Evolutionary conservation across 2,888 invertebrate species (phyloP), one percentile per base, ranked within the genome.

Genomic region (Heliothis peltigera): DNA sequence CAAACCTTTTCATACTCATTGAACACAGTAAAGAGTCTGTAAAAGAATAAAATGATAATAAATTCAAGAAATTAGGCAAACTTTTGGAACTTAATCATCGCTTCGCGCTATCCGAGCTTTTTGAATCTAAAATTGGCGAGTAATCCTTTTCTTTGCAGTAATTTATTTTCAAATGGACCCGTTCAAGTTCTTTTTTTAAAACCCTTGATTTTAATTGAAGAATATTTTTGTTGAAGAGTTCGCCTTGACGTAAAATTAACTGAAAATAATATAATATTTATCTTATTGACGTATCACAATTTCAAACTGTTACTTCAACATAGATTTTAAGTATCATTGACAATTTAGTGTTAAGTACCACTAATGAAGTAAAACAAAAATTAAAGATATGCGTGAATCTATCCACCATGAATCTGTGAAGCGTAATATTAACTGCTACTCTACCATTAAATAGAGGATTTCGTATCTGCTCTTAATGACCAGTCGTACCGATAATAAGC

Each of bases 401-500:
- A 25, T 22, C 43, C 21, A 2, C 22, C 5, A 47, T 49, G 52
- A 75, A 63, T 70, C 59, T 65, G 62, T 70, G 66, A 55, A 70
- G 64, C 56, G 64, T 69, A 75, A 72, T 81, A 81, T 81, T 73
- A 65, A 75, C 48, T 69, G 70, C 68, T 79, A 78, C 75, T 70
- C 66, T 49, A 64, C 52, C 79, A 75, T 71, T 77, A 79, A 75
- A 64, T 79, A 72, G 61, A 71, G 75, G 75, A 83, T 81, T 82
- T 84, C 77, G 77, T 86, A 84, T 81, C 84, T 84, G 80, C 68
- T 75, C 85, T 70, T 87, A 89, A 89, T 86, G 86, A 84, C 82
- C 83, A 79, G 78, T 83, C 71, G 76, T 73, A 71, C 83, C 82
- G 88, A 89, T 89, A 90, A 89, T 89, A 88, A 89, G 89, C 87